Base-by-base conservation (phyloP, 2,113 vertebrate species). In the Aptenodytes forsteri region DNA sequence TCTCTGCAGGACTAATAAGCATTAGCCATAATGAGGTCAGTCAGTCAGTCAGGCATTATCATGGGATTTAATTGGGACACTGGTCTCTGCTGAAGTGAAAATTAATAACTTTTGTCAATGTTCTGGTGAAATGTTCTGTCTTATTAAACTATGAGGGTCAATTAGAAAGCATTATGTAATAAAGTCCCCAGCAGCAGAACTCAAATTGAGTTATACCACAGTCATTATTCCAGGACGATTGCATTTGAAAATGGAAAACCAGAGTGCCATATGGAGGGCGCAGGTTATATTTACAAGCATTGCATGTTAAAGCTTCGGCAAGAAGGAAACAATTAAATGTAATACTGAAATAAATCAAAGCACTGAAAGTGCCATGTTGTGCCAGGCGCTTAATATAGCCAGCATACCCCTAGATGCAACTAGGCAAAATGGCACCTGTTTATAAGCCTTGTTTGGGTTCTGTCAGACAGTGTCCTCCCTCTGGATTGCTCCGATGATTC, bases 51-150 rank as follows among this genome's bases (percentile, higher is more conserved):
- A 99, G 99, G 98, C 99, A 98, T 98, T 99, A 99, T 99, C 99
- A 98, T 98, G 99, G 99, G 99, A 99, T 99, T 98, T 99, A 99
- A 99, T 99, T 99, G 99, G 99, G 99, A 99, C 99, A 99, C 99
- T 99, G 98, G 99, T 99, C 99, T 99, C 98, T 99, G 99, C 99
- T 99, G 99, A 99, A 99, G 99, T 99, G 99, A 99, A 99, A 99
- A 99, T 99, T 99, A 99, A 99, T 99, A 99, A 99, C 99, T 99
- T 99, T 99, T 99, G 99, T 99, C 98, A 99, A 99, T 99, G 99
- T 99, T 99, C 99, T 99, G 99, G 99, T 83, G 98, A 99, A 99
- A 99, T 98, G 98, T 98, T 98, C 99, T 99, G 99, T 99, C 99
- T 99, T 99, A 99, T 99, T 99, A 99, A 99, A 99, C 99, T 99